Evolutionary conservation across 2,888 invertebrate genomes (phyloP).

Genomic region (Gastracanthus pulcherrimus): DNA sequence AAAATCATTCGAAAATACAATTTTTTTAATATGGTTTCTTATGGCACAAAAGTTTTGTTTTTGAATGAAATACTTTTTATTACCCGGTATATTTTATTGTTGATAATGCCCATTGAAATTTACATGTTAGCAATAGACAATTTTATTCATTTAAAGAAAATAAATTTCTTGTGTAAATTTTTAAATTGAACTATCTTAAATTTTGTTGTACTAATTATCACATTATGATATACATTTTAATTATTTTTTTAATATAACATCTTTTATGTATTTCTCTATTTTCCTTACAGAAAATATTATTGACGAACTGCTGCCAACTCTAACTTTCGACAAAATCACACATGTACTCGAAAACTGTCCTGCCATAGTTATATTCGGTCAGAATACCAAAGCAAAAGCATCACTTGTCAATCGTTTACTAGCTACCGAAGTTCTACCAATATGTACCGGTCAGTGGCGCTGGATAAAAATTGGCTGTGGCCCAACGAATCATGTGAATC

Average conservation of each 20-base stretch:
- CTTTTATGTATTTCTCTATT: slow-evolving; percentile 34
- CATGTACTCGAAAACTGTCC: slow-evolving; percentile 79
- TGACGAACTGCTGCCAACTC: slow-evolving; percentile 69
- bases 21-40: background rate
- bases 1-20: slow-evolving; percentile 10
- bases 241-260: no score
- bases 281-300: slow-evolving; percentile 73
- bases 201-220: background rate
- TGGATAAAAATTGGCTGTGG: slow-evolving; percentile 85
- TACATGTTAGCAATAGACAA: no score
- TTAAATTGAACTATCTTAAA: background rate
- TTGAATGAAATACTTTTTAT: background rate
- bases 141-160: background rate
- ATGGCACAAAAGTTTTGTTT: background rate
- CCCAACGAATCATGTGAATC: slow-evolving; percentile 80
- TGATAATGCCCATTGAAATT: no score
- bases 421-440: slow-evolving; percentile 83
- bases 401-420: slow-evolving; percentile 86
- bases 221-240: background rate
- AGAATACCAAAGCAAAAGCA: slow-evolving; percentile 84
- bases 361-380: slow-evolving; percentile 86
- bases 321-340: slow-evolving; percentile 68
- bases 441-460: slow-evolving; percentile 81
- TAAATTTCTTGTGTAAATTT: background rate
- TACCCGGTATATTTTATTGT: no score